Percentiles rank a stretch among this genome's conserved stretches.
These are phyloP conservation scores for Gouania willdenowi DNA, from an alignment of 2,797 vertebrate genomes.

Conservation along the genomic window DNA sequence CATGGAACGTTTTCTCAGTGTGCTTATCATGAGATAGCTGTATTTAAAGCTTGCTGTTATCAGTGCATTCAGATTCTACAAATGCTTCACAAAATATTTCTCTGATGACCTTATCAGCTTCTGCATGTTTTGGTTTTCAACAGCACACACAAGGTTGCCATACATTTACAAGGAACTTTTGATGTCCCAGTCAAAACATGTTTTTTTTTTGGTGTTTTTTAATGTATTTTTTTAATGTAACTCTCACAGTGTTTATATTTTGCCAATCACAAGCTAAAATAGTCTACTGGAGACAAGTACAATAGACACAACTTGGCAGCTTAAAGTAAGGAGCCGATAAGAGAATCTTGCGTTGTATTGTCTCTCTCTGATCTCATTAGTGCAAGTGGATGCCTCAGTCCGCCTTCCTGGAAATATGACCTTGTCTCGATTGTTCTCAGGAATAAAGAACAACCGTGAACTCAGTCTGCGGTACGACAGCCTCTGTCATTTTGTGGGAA, in stretches of 20 bases:
- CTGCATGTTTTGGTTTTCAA: too few species aligned
- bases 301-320: slow-evolving; percentile 7
- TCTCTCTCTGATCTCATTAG: slow-evolving; percentile 29
- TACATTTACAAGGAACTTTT: too few species aligned
- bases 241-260: background rate
- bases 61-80: slow-evolving; percentile 8
- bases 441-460: slow-evolving; percentile 32
- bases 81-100: background rate
- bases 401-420: slow-evolving; percentile 42
- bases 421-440: slow-evolving; percentile 29
- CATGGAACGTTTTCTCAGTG: slow-evolving; percentile 27
- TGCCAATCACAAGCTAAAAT: slow-evolving; percentile 5
- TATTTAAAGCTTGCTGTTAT: slow-evolving; percentile 35
- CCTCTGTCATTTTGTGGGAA: slow-evolving; percentile 4
- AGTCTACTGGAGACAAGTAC: slow-evolving; percentile 20
- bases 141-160: too few species aligned
- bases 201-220: background rate
- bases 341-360: slow-evolving; percentile 29
- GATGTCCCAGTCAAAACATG: too few species aligned
- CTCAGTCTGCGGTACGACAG: slow-evolving; percentile 3
- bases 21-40: slow-evolving; percentile 29
- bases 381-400: slow-evolving; percentile 14
- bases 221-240: background rate
- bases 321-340: slow-evolving; percentile 22
- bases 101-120: too few species aligned